phyloP scores from a whole-genome alignment of 2,888 invertebrate genomes.

The Macrosiphum euphorbiae region DNA sequence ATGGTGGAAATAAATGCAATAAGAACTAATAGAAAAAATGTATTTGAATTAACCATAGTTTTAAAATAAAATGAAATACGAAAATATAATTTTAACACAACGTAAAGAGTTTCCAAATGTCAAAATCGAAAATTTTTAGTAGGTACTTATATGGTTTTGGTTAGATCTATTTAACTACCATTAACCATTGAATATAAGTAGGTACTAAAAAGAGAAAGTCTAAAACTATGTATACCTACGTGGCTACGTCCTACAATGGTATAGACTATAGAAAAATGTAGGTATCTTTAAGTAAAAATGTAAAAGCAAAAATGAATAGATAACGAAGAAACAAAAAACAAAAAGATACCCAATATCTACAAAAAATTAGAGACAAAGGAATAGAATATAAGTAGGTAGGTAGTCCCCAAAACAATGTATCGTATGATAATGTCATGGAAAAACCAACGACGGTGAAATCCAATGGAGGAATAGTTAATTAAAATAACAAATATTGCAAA shows the following conservation, averaged over 20 bases:
- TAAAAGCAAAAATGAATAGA: no score
- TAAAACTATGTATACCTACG: background rate
- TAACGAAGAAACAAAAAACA: background rate
- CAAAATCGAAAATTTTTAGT: background rate
- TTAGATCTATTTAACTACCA: background rate
- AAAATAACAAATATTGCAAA: no score
- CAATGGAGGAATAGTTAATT: background rate
- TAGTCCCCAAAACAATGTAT: background rate
- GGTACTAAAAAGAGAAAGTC: background rate
- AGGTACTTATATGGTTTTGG: background rate
- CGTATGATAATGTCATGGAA: slow-evolving; percentile 44
- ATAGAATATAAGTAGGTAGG: background rate
- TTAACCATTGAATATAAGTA: background rate
- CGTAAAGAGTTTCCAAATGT: background rate
- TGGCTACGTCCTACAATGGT: no score
- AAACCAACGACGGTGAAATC: background rate
- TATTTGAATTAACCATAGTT: slow-evolving; percentile 23
- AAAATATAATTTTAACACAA: background rate
- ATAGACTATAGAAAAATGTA: no score
- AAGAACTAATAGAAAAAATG: background rate
- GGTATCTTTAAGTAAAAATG: no score
- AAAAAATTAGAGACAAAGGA: no score
- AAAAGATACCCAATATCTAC: background rate
- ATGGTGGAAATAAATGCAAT: background rate
- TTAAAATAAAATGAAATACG: background rate